These are phyloP conservation scores for Paraescarpia echinospica DNA, from an alignment of 1,140 invertebrate genomes.

Conservation along the genomic window DNA sequence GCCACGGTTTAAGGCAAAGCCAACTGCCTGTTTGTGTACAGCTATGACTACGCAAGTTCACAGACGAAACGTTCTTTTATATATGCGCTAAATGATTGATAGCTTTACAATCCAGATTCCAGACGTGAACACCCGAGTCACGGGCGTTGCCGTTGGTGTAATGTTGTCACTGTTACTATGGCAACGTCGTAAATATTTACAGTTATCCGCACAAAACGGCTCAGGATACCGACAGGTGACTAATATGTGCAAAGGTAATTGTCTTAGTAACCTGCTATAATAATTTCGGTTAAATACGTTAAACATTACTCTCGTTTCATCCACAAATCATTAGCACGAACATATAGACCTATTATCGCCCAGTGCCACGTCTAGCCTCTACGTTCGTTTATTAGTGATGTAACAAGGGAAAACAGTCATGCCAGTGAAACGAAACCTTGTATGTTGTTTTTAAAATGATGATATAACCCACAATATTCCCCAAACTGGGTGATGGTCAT, in stretches of 20 bases:
- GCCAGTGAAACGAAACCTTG: not conserved
- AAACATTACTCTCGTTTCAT: not conserved
- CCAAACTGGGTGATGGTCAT: no score
- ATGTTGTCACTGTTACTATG: not conserved
- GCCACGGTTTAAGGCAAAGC: not conserved
- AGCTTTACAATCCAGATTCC: not conserved
- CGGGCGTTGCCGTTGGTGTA: not conserved
- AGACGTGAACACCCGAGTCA: not conserved
- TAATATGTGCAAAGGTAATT: not conserved
- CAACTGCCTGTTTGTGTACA: not conserved
- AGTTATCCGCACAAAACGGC: not conserved
- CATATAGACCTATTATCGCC: not conserved
- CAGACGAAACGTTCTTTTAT: not conserved
- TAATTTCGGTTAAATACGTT: not conserved
- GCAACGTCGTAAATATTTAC: not conserved
- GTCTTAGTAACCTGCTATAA: not conserved
- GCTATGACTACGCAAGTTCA: not conserved
- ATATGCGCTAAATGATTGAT: not conserved
- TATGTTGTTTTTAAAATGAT: not conserved
- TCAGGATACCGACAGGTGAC: not conserved
- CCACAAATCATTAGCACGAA: not conserved
- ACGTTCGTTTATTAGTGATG: not conserved
- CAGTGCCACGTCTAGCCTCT: not conserved
- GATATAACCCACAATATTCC: not conserved
- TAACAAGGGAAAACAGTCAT: not conserved